A percentile compares a stretch with the other conserved stretches of the same genome.
Evolutionary conservation across 2,888 invertebrate genomes (phyloP).

Genomic region (Catocala nupta): DNA sequence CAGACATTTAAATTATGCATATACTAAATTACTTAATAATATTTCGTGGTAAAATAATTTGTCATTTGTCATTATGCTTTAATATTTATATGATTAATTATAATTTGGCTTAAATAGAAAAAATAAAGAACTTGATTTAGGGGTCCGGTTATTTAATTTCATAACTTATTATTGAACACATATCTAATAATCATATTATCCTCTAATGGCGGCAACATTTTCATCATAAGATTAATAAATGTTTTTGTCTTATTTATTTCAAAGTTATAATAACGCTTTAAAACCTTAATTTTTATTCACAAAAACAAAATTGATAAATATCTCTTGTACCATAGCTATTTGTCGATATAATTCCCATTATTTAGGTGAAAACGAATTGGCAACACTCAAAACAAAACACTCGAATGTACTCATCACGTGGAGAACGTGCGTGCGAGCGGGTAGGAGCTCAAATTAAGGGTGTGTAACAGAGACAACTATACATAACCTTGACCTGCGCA

Average conservation of each 20-base stretch:
- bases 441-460: constrained; percentile 39
- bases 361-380: constrained; percentile 26
- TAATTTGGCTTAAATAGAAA: too few species aligned
- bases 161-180: too few species aligned
- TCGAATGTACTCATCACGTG: constrained; percentile 58
- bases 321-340: too few species aligned
- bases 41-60: constrained; percentile 6
- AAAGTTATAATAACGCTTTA: too few species aligned
- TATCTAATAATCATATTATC: too few species aligned
- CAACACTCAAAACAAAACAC: constrained; percentile 53
- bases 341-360: constrained; percentile 8
- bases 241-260: too few species aligned
- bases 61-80: neutral
- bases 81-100: neutral
- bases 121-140: too few species aligned
- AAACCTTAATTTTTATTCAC: too few species aligned
- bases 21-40: constrained; percentile 2
- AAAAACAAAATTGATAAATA: too few species aligned
- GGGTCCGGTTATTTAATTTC: too few species aligned
- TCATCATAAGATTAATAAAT: too few species aligned
- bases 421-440: constrained; percentile 52
- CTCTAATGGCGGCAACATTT: too few species aligned
- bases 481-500: constrained; percentile 78
- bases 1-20: constrained; percentile 3
- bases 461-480: constrained; percentile 57